Conservation (phyloP, 2,888 invertebrate species). For the Conomelus anceps region DNA sequence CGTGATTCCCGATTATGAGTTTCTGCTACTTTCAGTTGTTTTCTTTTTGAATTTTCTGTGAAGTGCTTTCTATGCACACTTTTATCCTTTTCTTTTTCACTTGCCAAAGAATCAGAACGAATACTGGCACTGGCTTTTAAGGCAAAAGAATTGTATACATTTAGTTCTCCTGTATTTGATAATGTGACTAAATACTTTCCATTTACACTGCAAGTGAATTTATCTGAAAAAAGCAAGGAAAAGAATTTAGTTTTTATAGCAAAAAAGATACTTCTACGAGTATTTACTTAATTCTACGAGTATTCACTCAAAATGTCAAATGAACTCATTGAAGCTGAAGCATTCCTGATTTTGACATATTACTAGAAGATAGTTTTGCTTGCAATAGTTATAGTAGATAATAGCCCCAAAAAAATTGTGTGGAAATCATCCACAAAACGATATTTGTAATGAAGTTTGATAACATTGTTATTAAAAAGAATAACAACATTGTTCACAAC, state of each 20-base stretch:
- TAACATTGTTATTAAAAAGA: no score
- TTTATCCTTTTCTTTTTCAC: not conserved
- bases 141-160: conserved; percentile 42
- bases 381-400: no score
- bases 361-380: no score
- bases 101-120: not conserved
- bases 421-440: no score
- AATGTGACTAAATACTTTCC: conserved; percentile 55
- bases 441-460: no score
- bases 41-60: not conserved
- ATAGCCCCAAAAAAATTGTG: no score
- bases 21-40: not conserved
- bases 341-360: no score
- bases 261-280: not conserved
- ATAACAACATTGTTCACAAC: no score
- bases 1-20: not conserved
- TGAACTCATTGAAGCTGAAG: no score
- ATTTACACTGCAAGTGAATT: conserved; percentile 48
- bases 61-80: not conserved
- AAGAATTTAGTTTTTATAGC: not conserved
- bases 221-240: conserved; percentile 36
- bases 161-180: conserved; percentile 52
- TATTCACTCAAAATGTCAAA: not conserved
- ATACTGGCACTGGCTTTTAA: not conserved
- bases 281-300: no score